Evolutionary conservation across 2,113 vertebrate species (phyloP).

Genomic region (Colossoma macropomum): DNA sequence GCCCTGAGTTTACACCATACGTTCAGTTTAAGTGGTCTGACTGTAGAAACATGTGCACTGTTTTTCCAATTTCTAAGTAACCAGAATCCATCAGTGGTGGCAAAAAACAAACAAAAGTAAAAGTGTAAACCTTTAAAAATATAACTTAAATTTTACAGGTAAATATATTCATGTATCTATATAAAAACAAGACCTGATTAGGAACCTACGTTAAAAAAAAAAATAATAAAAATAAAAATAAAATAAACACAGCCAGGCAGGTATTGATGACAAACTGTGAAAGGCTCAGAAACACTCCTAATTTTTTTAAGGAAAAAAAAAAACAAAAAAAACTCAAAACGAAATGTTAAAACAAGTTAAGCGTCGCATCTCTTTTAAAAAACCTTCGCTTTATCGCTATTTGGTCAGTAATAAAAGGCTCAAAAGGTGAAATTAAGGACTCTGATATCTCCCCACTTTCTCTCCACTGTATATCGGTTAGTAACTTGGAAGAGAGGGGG

Average conservation of each 20-base stretch:
- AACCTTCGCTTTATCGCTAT: not conserved
- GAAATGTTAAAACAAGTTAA: constrained; percentile 28
- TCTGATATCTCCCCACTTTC: constrained; percentile 30
- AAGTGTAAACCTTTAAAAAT: constrained; percentile 62
- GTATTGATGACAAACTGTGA: constrained; percentile 20
- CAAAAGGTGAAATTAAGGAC: constrained; percentile 21
- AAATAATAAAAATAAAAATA: not conserved
- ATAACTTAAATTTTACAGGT: constrained; percentile 67
- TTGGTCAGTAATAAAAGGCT: constrained; percentile 53
- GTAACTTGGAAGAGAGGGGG: not conserved
- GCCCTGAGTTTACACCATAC: constrained; percentile 70
- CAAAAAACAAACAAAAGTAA: constrained; percentile 22
- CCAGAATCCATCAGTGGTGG: constrained; percentile 55
- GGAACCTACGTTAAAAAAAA: constrained; percentile 29
- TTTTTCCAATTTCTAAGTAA: not conserved
- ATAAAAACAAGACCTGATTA: constrained; percentile 42
- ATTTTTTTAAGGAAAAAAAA: not conserved
- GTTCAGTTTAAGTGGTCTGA: constrained; percentile 35
- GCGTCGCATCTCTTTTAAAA: not conserved
- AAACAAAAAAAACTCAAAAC: not conserved
- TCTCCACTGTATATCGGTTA: not conserved
- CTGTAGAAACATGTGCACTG: not conserved
- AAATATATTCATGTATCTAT: constrained; percentile 56
- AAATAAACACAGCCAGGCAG: constrained; percentile 21
- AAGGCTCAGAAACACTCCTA: constrained; percentile 50